Evolutionary conservation across 2,888 invertebrate species (phyloP).

Genomic region (Chrysomela aeneicollis): DNA sequence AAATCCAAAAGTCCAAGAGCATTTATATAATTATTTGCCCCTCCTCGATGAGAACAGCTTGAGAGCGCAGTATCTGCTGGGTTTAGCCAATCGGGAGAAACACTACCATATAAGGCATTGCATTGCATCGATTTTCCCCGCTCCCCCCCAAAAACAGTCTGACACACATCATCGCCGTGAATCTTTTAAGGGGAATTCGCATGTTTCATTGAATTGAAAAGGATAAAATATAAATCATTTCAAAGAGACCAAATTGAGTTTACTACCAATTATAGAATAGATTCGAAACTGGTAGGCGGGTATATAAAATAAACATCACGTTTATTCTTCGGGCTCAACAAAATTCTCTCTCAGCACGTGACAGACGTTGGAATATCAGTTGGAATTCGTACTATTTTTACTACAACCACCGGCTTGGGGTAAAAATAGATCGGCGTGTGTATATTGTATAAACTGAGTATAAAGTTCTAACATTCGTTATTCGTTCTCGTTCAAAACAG

Average conservation of each 20-base stretch:
- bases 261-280: neutral
- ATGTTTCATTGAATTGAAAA: constrained; percentile 39
- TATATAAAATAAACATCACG: constrained; percentile 1
- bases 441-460: too few species aligned
- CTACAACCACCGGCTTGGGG: constrained; percentile 46
- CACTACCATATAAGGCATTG: constrained; percentile 84
- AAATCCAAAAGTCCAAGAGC: constrained; percentile 52
- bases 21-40: constrained; percentile 66
- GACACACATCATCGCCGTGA: constrained; percentile 51
- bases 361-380: constrained; percentile 30
- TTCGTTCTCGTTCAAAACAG: too few species aligned
- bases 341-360: constrained; percentile 25
- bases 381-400: constrained; percentile 35
- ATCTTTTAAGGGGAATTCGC: constrained; percentile 43
- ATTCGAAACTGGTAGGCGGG: neutral
- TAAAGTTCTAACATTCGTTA: too few species aligned
- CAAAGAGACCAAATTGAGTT: neutral
- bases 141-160: constrained; percentile 43
- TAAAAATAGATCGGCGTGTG: constrained; percentile 43
- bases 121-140: constrained; percentile 67
- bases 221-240: constrained; percentile 17
- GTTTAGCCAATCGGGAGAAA: constrained; percentile 70
- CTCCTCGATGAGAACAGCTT: constrained; percentile 62
- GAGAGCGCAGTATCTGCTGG: constrained; percentile 52
- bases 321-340: neutral